phyloP scores from a whole-genome alignment of 2,888 invertebrate species.

The Atethmia centrago region DNA sequence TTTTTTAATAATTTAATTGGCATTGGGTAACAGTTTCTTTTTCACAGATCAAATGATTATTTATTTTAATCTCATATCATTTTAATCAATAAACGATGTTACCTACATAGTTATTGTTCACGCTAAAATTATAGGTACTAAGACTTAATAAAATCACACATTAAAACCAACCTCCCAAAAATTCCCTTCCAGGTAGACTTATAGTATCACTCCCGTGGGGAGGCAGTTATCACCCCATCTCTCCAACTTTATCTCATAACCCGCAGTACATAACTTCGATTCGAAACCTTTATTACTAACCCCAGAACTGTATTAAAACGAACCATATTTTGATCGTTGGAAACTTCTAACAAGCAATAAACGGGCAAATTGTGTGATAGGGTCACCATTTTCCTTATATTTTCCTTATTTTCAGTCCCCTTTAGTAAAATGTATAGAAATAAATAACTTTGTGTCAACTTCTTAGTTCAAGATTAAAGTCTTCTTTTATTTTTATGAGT shows the following conservation, averaged over 20 bases:
- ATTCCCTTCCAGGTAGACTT: neutral
- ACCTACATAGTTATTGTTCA: neutral
- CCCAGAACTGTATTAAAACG: conserved; percentile 48
- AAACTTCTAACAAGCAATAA: conserved; percentile 50
- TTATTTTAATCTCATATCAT: no score
- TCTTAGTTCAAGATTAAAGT: conserved; percentile 32
- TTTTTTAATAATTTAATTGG: no score
- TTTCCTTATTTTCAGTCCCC: conserved; percentile 15
- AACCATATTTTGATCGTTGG: conserved; percentile 48
- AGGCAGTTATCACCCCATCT: conserved; percentile 57
- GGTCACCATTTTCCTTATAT: conserved; percentile 10
- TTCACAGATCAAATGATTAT: no score
- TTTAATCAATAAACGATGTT: no score
- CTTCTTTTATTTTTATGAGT: conserved; percentile 47
- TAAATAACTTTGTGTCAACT: conserved; percentile 21
- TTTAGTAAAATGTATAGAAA: conserved; percentile 9
- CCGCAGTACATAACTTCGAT: conserved; percentile 39
- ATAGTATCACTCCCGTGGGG: conserved; percentile 17
- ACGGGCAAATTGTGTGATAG: conserved; percentile 38
- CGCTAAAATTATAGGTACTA: neutral
- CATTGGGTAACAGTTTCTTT: no score
- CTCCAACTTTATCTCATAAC: conserved; percentile 49
- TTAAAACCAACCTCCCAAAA: neutral
- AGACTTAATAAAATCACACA: neutral
- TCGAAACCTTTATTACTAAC: conserved; percentile 47